Base-by-base conservation (phyloP, 2,888 invertebrate genomes). In the Melinopterus prodromus region DNA sequence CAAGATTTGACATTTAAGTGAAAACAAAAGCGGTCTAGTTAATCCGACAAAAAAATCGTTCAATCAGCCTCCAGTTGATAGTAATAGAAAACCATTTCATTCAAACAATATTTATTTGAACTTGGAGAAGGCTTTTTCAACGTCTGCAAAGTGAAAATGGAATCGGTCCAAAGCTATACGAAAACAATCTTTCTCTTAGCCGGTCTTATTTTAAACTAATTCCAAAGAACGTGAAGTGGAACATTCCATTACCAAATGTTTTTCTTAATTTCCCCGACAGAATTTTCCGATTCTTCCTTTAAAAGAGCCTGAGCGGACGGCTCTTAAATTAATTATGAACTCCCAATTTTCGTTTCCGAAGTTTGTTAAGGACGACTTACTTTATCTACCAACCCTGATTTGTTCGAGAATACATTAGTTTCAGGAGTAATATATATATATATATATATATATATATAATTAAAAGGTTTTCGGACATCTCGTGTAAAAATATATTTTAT, bases 231-330 rank as follows among this genome's bases (percentile, higher is more conserved):
- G 9, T 26, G 37, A 37, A 16, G 76, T 16, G 38, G 38, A 16
- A 76, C 16, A 76, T 76, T 76, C 76, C 38, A 76, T 76, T 76
- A 76, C 38, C 15, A 36, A 37, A 76, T 76, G 76, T 76, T 76
- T 74, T 76, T 37, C 76, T 37, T 76, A 76, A 76, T 76, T 76
- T 75, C 37, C 76, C 35, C 15, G 37, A 37, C 76, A n/a, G 14
- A 38, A 71, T 7, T 16, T 74, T 9, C 74, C 74, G 53, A 53
- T 53, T 53, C 12, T 53, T 53, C 5, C 53, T 53, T 53, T 12
- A 12, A 4, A 53, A 1, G 12, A 12, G 5, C 12, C 53, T 7
- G 12, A 53, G 53, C 5, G 53, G 53, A 2, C 12, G 53, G 53
- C 12, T 76, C 53, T 38, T 76, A 76, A 76, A 76, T 76, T 76